Evolutionary conservation across 2,113 vertebrate species (phyloP), one percentile per base, ranked within the genome.

Genomic region (Brachirus orientalis): DNA sequence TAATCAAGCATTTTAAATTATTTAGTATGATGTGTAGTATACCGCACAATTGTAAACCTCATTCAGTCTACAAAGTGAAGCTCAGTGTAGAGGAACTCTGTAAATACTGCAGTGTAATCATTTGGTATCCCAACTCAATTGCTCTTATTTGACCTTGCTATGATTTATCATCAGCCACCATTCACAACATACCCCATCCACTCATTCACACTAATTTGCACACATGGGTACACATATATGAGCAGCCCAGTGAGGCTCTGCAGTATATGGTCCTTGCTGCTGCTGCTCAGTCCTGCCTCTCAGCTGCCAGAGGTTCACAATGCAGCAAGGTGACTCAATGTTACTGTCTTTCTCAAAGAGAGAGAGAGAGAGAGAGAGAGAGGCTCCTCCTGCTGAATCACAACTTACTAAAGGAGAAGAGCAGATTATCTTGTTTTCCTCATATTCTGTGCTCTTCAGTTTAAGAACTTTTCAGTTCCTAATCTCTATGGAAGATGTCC

Each of bases 291-390:
- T 83, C 60, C 84, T 70, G 77, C 85, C 83, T 83, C 83, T 88
- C 52, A 44, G 38, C 82, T 87, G 88, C 89, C 86, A 90, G 84
- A 64, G 85, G 87, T 87, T 86, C 77, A 89, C 85, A 83, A 88
- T 92, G 88, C 91, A 89, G 91, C 91, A 93, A 93, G 92, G 93
- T 93, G 92, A 93, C 89, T 92, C 91, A 90, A 90, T 92, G 91
- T 88, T 91, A 91, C 80, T 77, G 82, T 90, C 78, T 86, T 80
- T 88, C 62, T 82, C 79, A 61, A 17, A 55, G 88, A 88, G 82
- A 43, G 40, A 43, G 28, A 28, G 6, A 6, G 28, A 28, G 28
- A 28, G 28, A 28, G 28, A 6, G 50, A 52, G 88, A 87, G 82
- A 84, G 63, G 9, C 69, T 84, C 80, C 77, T 89, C 79, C 53